phyloP scores from a whole-genome alignment of 2,888 invertebrate species.

The Tupiocoris notatus region DNA sequence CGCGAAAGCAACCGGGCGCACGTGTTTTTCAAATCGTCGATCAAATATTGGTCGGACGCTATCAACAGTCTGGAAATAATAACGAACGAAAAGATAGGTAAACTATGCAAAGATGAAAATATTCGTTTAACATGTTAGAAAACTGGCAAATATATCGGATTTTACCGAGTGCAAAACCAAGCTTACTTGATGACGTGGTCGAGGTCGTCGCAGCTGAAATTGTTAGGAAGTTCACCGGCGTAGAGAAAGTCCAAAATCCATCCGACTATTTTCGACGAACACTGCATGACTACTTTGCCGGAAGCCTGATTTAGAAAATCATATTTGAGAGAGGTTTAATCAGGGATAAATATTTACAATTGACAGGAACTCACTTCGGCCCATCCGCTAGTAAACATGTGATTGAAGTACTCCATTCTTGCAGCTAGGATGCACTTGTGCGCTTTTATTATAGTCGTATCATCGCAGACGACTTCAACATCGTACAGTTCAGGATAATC shows the following conservation, averaged over 20 bases:
- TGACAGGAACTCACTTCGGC: constrained; percentile 65
- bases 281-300: constrained; percentile 57
- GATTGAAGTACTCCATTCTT: constrained; percentile 79
- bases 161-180: not conserved
- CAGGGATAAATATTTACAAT: no score
- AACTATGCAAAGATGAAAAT: not conserved
- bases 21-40: constrained; percentile 67
- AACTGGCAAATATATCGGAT: not conserved
- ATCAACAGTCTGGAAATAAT: constrained; percentile 59
- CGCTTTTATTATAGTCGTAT: constrained; percentile 59
- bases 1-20: constrained; percentile 67
- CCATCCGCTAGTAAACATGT: constrained; percentile 81
- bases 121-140: not conserved
- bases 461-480: constrained; percentile 53
- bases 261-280: constrained; percentile 62
- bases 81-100: not conserved
- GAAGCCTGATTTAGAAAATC: constrained; percentile 51
- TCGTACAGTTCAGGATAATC: constrained; percentile 53
- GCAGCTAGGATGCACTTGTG: constrained; percentile 81
- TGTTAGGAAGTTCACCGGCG: constrained; percentile 62
- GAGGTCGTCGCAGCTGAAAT: constrained; percentile 40
- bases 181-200: constrained; percentile 46
- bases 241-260: constrained; percentile 75
- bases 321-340: no score
- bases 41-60: constrained; percentile 77